These are phyloP conservation scores for Cephus pulcher DNA, from an alignment of 2,888 invertebrate species.

Conservation along the genomic window DNA sequence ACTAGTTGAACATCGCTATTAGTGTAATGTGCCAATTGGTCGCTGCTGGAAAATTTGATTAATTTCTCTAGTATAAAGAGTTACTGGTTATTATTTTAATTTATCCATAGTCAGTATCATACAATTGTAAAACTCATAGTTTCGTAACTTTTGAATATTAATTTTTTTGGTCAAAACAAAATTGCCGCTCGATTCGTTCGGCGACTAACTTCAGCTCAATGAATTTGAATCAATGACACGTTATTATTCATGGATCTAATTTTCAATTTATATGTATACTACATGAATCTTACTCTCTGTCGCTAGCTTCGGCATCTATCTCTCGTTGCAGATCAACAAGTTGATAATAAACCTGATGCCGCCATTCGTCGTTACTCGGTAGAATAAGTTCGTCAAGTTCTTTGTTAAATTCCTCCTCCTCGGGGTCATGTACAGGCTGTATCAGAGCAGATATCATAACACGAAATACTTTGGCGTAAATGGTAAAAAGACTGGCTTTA, in stretches of 20 bases:
- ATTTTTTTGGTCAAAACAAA: background rate
- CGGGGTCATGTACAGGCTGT: slow-evolving; percentile 24
- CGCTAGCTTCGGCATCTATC: slow-evolving; percentile 58
- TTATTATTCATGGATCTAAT: background rate
- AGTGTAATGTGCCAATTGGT: background rate
- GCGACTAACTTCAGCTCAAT: background rate
- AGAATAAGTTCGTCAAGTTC: slow-evolving; percentile 72
- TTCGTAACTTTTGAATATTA: background rate
- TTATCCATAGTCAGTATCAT: background rate
- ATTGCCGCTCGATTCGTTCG: background rate
- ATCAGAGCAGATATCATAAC: slow-evolving; percentile 70
- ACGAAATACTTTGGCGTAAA: slow-evolving; percentile 76
- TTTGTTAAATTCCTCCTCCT: slow-evolving; percentile 44
- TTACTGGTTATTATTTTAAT: background rate
- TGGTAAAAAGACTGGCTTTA: slow-evolving; percentile 74
- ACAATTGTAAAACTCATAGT: background rate
- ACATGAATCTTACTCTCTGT: slow-evolving; percentile 12
- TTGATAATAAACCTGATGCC: slow-evolving; percentile 76
- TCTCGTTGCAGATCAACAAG: slow-evolving; percentile 76
- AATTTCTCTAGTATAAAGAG: background rate
- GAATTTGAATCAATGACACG: background rate
- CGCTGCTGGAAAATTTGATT: background rate
- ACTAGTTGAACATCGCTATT: background rate
- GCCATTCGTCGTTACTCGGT: slow-evolving; percentile 78
- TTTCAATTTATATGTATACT: background rate